Evolutionary conservation across 2,113 vertebrate species (phyloP), one percentile per base, ranked within the genome.

Genomic region (Sminthopsis crassicaudata): DNA sequence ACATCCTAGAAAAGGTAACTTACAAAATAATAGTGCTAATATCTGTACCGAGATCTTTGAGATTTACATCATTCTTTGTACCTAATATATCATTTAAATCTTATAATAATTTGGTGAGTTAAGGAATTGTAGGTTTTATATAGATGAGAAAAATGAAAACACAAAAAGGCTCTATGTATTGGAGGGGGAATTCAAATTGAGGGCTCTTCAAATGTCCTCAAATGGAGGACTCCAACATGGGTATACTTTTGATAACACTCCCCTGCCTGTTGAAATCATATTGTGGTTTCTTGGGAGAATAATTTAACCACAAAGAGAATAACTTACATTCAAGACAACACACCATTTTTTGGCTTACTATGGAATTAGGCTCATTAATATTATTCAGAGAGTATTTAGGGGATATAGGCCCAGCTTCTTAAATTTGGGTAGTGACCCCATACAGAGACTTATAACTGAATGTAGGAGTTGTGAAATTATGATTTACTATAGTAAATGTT

Each of bases 311-410:
- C 30, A 67, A 30, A 42, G n/a, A 84, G 67, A 84, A 84, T 42
- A 42, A 84, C n/a, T 84, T 84, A 23, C 67, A 84, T 19, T 76
- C 36, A 76, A 76, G 67, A 25, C 14, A 52, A 90, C 25, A n/a
- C 23, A 90, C 90, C 53, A 84, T 53, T 92, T 60, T 52, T 93
- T 94, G 60, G 90, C 0, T 91, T 93, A 30, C 53, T 90, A 42
- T 19, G 91, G 42, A 89, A 84, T n/a, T 96, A 52, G 19, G 27
- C 52, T 93, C 76, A 11, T 95, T 30, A 76, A 22, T 89, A 42
- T 24, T 42, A 84, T 23, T 84, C 67, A 84, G n/a, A n/a, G 22
- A n/a, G 19, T 84, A 84, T n/a, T 5, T 42, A 67, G 11, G 11
- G 30, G 50, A 51, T 51, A 51, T 51, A 51, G 50, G 9, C 50